phyloP scores from a whole-genome alignment of 2,888 invertebrate species.

The Taphrorychus bicolor region DNA sequence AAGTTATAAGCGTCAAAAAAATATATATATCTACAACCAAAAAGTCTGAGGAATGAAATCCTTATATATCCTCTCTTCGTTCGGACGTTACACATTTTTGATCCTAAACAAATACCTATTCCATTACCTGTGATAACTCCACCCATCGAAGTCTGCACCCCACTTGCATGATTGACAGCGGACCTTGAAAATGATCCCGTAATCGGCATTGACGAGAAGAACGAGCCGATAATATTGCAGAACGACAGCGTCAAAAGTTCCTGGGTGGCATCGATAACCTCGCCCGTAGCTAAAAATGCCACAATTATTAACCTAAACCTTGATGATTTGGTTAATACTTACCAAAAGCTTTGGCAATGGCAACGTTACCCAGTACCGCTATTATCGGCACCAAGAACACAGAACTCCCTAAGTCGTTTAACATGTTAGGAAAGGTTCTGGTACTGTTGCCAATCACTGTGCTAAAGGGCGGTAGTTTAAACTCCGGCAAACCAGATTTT shows the following conservation, averaged over 20 bases:
- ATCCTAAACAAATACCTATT: not conserved
- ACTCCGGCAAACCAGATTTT: constrained; percentile 75
- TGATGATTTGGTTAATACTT: not conserved
- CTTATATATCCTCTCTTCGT: too few species aligned
- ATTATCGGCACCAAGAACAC: constrained; percentile 88
- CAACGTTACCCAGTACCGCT: constrained; percentile 91
- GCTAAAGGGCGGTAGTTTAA: constrained; percentile 74
- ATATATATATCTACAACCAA: too few species aligned
- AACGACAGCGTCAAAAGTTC: constrained; percentile 86
- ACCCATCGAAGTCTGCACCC: constrained; percentile 87
- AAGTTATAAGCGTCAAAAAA: too few species aligned
- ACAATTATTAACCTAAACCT: too few species aligned
- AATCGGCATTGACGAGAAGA: constrained; percentile 90
- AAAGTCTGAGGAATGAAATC: too few species aligned
- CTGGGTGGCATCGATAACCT: constrained; percentile 86
- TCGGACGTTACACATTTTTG: too few species aligned
- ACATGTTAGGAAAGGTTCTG: constrained; percentile 72
- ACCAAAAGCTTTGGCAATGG: constrained; percentile 95
- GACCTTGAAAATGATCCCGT: constrained; percentile 89
- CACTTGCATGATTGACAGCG: constrained; percentile 95
- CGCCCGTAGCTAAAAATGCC: constrained; percentile 73
- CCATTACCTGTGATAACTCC: constrained; percentile 78
- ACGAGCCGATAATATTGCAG: constrained; percentile 86
- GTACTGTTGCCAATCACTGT: constrained; percentile 68
- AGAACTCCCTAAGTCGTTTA: constrained; percentile 82